A percentile compares a stretch with the other conserved stretches of the same genome.
phyloP scores from a whole-genome alignment of 2,113 vertebrate species.

The Calypte anna region DNA sequence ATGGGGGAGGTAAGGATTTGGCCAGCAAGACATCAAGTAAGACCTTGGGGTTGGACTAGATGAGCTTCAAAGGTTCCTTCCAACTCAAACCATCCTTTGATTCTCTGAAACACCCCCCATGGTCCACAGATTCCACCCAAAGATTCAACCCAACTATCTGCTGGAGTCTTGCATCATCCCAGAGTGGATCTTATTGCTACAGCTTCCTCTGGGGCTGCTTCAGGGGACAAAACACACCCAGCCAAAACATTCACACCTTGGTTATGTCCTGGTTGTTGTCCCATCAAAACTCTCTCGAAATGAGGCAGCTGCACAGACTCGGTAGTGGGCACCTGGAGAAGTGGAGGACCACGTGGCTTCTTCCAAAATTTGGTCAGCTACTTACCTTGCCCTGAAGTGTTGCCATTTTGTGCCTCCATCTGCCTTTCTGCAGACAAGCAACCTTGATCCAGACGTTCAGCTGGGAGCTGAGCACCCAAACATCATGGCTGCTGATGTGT shows the following conservation, averaged over 20 bases:
- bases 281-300: background rate
- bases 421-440: slow-evolving; percentile 73
- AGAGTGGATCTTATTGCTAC: background rate
- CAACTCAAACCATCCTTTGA: background rate
- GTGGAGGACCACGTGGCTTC: rapidly evolving
- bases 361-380: background rate
- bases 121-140: background rate
- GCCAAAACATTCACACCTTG: background rate
- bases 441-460: slow-evolving; percentile 82
- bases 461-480: slow-evolving; percentile 81
- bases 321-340: background rate
- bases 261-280: background rate
- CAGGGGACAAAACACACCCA: background rate
- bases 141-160: background rate
- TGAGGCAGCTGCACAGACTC: background rate
- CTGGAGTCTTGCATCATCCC: background rate
- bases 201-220: background rate
- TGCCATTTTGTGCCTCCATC: slow-evolving; percentile 84
- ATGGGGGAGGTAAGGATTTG: rapidly evolving
- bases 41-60: background rate
- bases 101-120: background rate
- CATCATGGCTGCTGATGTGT: slow-evolving; percentile 79
- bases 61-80: background rate
- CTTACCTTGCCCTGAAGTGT: slow-evolving; percentile 80
- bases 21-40: background rate